Conservation (phyloP, 53 echinoderm and acorn worm genomes). For the Arbacia lixula region DNA sequence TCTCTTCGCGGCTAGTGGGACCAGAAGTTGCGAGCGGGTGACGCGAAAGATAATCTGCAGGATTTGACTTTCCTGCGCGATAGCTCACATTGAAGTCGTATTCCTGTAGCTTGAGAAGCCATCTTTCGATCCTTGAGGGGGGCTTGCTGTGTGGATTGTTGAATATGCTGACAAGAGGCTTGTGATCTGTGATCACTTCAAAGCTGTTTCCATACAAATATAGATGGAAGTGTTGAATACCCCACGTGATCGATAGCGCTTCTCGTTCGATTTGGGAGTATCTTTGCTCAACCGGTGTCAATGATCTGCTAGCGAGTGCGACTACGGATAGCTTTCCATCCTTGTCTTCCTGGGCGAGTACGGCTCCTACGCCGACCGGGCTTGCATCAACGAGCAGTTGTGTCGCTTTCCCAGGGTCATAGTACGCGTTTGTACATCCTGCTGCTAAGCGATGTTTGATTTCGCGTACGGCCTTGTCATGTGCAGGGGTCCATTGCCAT, state of each 20-base stretch:
- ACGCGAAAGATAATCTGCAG: conserved; percentile 76
- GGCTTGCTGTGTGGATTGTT: conserved; percentile 68
- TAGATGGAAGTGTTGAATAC: conserved; percentile 65
- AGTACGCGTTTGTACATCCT: conserved; percentile 64
- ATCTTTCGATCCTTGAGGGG: conserved; percentile 63
- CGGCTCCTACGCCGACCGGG: conserved; percentile 64
- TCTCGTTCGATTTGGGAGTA: conserved; percentile 74
- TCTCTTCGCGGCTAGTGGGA: conserved; percentile 28
- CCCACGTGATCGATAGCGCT: conserved; percentile 68
- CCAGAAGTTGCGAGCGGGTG: conserved; percentile 39
- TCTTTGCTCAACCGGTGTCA: conserved; percentile 69
- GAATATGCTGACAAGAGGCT: conserved; percentile 63
- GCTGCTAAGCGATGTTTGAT: conserved; percentile 52
- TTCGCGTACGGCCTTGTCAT: not conserved
- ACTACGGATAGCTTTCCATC: conserved; percentile 9
- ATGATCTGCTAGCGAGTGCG: conserved; percentile 58
- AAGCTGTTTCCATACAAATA: conserved; percentile 58
- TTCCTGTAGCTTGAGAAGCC: conserved; percentile 65
- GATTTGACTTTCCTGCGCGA: conserved; percentile 60
- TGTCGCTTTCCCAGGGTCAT: conserved; percentile 45
- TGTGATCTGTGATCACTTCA: conserved; percentile 59
- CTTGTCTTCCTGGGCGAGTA: conserved; percentile 45
- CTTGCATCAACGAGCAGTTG: conserved; percentile 72
- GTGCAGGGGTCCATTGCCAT: conserved; percentile 41
- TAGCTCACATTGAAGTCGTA: conserved; percentile 61